Evolutionary conservation across 2,797 vertebrate genomes (phyloP).

Genomic region (Micromesistius poutassou): DNA sequence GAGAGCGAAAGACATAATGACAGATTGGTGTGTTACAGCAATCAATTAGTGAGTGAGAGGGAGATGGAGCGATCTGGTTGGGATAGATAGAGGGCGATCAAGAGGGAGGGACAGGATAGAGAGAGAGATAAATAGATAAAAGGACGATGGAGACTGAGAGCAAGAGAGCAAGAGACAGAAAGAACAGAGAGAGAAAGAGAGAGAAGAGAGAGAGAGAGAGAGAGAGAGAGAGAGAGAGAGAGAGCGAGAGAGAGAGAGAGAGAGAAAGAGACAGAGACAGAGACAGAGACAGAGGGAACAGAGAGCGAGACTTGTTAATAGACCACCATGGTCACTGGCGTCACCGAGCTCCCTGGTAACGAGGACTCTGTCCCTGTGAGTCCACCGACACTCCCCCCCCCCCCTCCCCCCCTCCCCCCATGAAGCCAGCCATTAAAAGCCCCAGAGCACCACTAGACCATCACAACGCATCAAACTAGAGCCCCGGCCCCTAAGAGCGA

Average conservation of each 20-base stretch:
- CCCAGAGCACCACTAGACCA: background rate
- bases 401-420: no score
- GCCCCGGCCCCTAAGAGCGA: no score
- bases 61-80: conserved; percentile 5
- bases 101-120: conserved; percentile 20
- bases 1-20: no score
- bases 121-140: conserved; percentile 18
- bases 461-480: background rate
- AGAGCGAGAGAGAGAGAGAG: conserved; percentile 23
- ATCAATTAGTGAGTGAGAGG: no score
- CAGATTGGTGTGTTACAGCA: no score
- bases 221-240: conserved; percentile 25
- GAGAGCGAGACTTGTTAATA: conserved; percentile 28
- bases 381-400: background rate
- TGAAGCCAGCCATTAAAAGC: background rate
- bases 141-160: conserved; percentile 32
- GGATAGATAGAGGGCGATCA: conserved; percentile 7
- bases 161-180: conserved; percentile 27
- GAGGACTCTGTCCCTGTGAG: conserved; percentile 36
- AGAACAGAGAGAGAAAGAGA: conserved; percentile 14
- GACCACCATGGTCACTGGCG: conserved; percentile 27
- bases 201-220: conserved; percentile 19
- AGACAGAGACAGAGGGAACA: conserved; percentile 25
- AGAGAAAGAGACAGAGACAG: conserved; percentile 15
- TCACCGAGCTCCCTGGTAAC: conserved; percentile 27